A percentile compares a stretch with the other conserved stretches of the same genome.
Evolutionary conservation across 2,113 vertebrate species (phyloP).

Genomic region (Austrofundulus limnaeus): DNA sequence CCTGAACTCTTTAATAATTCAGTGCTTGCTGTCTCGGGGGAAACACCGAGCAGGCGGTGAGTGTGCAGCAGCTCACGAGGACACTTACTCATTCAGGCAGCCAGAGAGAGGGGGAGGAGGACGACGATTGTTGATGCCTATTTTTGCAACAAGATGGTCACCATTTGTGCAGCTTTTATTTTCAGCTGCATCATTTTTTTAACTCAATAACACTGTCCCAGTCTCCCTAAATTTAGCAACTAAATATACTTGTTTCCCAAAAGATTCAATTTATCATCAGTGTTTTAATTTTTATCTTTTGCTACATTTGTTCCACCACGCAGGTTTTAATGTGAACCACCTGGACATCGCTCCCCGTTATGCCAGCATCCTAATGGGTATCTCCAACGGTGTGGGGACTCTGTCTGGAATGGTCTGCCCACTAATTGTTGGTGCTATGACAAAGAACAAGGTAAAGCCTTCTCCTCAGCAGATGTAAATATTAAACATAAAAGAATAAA

Average conservation of each 20-base stretch:
- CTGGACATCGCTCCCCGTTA: constrained; percentile 98
- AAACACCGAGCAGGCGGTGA: constrained; percentile 60
- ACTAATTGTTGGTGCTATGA: constrained; percentile 97
- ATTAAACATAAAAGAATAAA: background rate
- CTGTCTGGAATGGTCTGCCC: constrained; percentile 99
- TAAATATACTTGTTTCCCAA: background rate
- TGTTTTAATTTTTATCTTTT: background rate
- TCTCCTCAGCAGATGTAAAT: no score
- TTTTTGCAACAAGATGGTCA: constrained; percentile 53
- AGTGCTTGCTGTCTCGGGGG: constrained; percentile 68
- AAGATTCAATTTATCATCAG: background rate
- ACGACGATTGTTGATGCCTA: constrained; percentile 28
- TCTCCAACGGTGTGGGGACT: constrained; percentile 98
- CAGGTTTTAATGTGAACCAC: constrained; percentile 99
- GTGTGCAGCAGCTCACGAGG: constrained; percentile 61
- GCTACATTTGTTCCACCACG: background rate
- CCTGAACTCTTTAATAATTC: constrained; percentile 80
- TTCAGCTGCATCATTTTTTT: constrained; percentile 17
- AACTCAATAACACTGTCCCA: background rate
- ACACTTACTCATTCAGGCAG: constrained; percentile 68
- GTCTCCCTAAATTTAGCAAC: background rate
- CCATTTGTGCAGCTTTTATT: constrained; percentile 40
- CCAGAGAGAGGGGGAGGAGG: constrained; percentile 66
- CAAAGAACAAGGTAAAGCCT: constrained; percentile 91
- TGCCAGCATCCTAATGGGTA: constrained; percentile 98